phyloP scores from a whole-genome alignment of 2,888 invertebrate genomes.

The Ornithoptera priamus region DNA sequence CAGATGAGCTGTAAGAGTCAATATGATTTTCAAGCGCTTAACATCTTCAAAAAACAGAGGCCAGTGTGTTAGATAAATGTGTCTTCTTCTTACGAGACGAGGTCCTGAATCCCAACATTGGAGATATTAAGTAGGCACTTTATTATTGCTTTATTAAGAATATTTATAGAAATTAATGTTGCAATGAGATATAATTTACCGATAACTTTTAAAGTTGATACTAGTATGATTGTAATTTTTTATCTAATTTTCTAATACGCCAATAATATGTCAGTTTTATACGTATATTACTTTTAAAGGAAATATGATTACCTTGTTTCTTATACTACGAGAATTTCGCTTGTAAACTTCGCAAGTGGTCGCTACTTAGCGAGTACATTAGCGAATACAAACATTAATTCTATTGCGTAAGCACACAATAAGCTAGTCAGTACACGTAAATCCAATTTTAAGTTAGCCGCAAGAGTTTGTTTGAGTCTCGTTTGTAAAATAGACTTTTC shows the following conservation, averaged over 20 bases:
- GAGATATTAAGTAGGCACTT: too few species aligned
- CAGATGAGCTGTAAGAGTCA: too few species aligned
- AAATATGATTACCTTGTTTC: not conserved
- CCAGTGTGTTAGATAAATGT: too few species aligned
- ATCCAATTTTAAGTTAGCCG: conserved; percentile 3
- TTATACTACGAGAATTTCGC: not conserved
- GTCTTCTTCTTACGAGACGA: too few species aligned
- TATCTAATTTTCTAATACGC: too few species aligned
- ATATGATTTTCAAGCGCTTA: too few species aligned
- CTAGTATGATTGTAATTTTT: too few species aligned
- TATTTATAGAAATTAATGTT: too few species aligned
- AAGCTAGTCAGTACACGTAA: not conserved
- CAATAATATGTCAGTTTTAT: not conserved
- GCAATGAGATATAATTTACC: not conserved
- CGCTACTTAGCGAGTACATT: conserved; percentile 19
- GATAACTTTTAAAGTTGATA: not conserved
- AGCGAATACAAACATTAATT: conserved; percentile 11
- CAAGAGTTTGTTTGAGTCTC: not conserved
- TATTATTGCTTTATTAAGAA: too few species aligned
- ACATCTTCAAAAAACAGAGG: too few species aligned
- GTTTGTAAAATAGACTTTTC: not conserved
- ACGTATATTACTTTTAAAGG: not conserved
- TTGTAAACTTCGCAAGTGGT: conserved; percentile 16
- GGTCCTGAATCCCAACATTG: too few species aligned
- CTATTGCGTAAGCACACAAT: conserved; percentile 2